Percentiles rank a stretch among this genome's conserved stretches.
phyloP scores from a whole-genome alignment of 2,888 invertebrate species.

The Coelopa pilipes region DNA sequence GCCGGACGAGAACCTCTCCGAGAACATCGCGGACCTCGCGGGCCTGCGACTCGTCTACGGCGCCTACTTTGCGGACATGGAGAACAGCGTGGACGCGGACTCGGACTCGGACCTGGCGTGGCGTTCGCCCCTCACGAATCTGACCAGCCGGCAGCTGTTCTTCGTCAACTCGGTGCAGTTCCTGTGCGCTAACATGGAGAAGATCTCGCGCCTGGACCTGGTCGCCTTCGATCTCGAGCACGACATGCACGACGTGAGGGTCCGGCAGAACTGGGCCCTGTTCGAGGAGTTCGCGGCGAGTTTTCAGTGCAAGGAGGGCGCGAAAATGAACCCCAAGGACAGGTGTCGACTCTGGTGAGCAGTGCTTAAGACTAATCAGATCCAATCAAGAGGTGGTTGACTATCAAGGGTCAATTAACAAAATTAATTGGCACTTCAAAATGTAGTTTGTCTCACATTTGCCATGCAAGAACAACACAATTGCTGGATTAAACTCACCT shows the following conservation, averaged over 20 bases:
- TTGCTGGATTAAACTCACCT: too few relatives aligned
- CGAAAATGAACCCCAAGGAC: slow-evolving; percentile 47
- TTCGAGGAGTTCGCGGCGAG: slow-evolving; percentile 51
- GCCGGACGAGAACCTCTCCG: slow-evolving; percentile 47
- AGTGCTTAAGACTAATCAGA: too few relatives aligned
- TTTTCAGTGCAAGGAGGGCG: slow-evolving; percentile 50
- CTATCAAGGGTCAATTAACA: too few relatives aligned
- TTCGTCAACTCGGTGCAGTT: slow-evolving; percentile 58
- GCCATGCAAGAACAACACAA: too few relatives aligned
- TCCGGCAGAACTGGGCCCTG: slow-evolving; percentile 55
- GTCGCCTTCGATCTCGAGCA: slow-evolving; percentile 49
- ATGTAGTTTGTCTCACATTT: too few relatives aligned
- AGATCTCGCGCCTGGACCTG: slow-evolving; percentile 45
- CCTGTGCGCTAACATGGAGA: slow-evolving; percentile 52
- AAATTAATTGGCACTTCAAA: too few relatives aligned
- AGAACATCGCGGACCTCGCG: slow-evolving; percentile 55
- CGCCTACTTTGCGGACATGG: slow-evolving; percentile 48
- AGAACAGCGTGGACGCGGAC: not conserved
- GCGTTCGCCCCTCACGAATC: slow-evolving; percentile 19
- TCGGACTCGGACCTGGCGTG: not conserved
- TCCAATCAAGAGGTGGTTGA: too few relatives aligned
- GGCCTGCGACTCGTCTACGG: slow-evolving; percentile 53
- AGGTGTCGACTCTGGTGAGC: slow-evolving; percentile 54
- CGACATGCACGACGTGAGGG: slow-evolving; percentile 55
- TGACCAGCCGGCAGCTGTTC: slow-evolving; percentile 51